phyloP scores from a whole-genome alignment of 2,113 vertebrate species.

The Bolborhynchus lineola region DNA sequence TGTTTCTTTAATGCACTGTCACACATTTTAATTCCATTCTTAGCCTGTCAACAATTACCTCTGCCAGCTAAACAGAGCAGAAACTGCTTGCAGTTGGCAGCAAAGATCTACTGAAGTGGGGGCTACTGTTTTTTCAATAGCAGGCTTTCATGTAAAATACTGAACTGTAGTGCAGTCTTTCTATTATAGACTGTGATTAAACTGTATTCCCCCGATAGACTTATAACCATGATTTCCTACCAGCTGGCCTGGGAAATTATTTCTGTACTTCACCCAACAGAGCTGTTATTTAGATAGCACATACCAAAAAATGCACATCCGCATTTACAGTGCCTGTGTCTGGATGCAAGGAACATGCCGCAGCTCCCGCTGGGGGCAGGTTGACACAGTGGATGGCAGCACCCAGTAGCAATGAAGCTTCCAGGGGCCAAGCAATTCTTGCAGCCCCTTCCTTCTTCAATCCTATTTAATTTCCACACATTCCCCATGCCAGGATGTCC shows the following conservation, averaged over 20 bases:
- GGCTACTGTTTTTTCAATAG: conserved; percentile 21
- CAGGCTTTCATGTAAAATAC: conserved; percentile 37
- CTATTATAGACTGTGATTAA: conserved; percentile 17
- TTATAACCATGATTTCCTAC: conserved; percentile 26
- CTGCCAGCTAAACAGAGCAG: conserved; percentile 24
- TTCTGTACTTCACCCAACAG: not conserved
- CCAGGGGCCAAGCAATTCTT: not conserved
- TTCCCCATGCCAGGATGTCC: fast-evolving
- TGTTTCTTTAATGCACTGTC: not conserved
- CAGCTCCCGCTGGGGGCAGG: not conserved
- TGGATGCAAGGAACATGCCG: not conserved
- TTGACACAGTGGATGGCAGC: conserved; percentile 50
- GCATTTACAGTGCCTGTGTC: not conserved
- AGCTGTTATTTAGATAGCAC: not conserved
- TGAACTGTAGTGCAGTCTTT: not conserved
- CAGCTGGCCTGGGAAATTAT: conserved; percentile 21
- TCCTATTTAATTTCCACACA: not conserved
- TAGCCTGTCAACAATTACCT: not conserved
- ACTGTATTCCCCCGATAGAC: conserved; percentile 30
- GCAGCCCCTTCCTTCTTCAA: fast-evolving
- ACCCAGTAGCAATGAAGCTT: not conserved
- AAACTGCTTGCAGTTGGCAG: not conserved
- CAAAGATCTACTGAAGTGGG: conserved; percentile 13
- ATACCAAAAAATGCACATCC: not conserved
- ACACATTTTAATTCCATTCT: conserved; percentile 4